Evolutionary conservation across 1,140 invertebrate species (phyloP).

Genomic region (Camponotus floridanus): DNA sequence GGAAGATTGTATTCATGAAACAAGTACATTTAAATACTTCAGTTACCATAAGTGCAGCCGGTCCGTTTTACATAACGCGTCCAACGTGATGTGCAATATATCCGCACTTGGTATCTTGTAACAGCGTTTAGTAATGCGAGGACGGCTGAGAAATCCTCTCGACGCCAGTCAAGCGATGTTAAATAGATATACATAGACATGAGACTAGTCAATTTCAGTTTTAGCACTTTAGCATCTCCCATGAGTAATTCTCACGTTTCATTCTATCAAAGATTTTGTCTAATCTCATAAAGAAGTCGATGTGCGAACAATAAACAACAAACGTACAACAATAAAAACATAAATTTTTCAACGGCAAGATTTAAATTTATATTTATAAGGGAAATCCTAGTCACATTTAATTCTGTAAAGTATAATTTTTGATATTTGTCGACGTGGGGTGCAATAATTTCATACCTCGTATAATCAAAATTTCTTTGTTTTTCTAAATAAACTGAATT

Average conservation of each 20-base stretch:
- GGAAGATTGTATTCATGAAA: background rate
- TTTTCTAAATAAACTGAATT: background rate
- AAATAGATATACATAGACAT: conserved; percentile 15
- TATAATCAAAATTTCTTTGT: conserved; percentile 1
- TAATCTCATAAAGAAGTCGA: background rate
- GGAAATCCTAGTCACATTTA: background rate
- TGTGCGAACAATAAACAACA: background rate
- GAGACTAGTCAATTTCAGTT: conserved; percentile 45
- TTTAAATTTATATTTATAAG: conserved; percentile 10
- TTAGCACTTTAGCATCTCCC: conserved; percentile 34
- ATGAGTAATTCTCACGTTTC: background rate
- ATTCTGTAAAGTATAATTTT: background rate
- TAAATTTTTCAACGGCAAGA: background rate
- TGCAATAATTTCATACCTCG: background rate
- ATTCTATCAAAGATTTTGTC: conserved; percentile 21
- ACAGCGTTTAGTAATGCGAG: conserved; percentile 57
- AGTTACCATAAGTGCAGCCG: conserved; percentile 13
- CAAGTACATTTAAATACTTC: conserved; percentile 25
- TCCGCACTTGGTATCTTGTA: conserved; percentile 47
- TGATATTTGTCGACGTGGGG: background rate
- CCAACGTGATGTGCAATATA: conserved; percentile 54
- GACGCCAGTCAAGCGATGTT: conserved; percentile 41
- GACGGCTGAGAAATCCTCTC: conserved; percentile 51
- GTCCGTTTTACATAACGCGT: conserved; percentile 41
- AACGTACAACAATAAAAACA: background rate